phyloP scores from a whole-genome alignment of 2,113 vertebrate species.

The Pteronura brasiliensis region DNA sequence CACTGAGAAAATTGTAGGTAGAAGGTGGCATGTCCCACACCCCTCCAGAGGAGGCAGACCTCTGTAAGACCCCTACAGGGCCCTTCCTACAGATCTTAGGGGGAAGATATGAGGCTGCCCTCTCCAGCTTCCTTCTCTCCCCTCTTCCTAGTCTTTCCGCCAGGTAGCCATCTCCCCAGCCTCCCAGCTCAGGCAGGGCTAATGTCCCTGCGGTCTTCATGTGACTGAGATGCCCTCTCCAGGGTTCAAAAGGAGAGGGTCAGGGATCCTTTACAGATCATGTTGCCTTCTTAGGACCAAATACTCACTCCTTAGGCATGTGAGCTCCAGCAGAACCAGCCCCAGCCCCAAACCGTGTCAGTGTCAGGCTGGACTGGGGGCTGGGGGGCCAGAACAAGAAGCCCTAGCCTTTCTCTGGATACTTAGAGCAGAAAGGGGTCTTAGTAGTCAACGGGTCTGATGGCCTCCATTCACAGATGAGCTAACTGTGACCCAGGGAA shows the following conservation, averaged over 20 bases:
- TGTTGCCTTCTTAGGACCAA: background rate
- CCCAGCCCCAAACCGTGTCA: background rate
- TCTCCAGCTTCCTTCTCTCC: background rate
- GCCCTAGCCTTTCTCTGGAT: background rate
- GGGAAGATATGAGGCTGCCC: background rate
- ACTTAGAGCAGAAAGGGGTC: background rate
- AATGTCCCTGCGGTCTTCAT: slow-evolving; percentile 65
- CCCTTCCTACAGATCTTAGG: background rate
- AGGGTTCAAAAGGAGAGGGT: background rate
- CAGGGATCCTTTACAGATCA: slow-evolving; percentile 48
- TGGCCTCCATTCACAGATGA: background rate
- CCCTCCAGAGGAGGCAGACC: background rate
- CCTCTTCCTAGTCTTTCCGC: background rate
- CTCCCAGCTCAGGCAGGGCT: slow-evolving; percentile 46
- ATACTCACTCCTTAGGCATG: background rate
- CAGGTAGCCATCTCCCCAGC: slow-evolving; percentile 10
- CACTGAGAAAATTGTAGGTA: background rate
- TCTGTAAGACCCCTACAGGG: background rate
- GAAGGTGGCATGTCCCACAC: background rate
- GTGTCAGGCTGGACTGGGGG: background rate
- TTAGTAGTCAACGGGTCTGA: background rate
- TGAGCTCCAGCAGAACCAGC: background rate
- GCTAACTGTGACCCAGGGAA: background rate
- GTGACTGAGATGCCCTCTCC: slow-evolving; percentile 53
- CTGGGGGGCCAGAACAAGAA: background rate